Base-by-base conservation (phyloP, 2,113 vertebrate genomes). In the Leucopsar rothschildi region DNA sequence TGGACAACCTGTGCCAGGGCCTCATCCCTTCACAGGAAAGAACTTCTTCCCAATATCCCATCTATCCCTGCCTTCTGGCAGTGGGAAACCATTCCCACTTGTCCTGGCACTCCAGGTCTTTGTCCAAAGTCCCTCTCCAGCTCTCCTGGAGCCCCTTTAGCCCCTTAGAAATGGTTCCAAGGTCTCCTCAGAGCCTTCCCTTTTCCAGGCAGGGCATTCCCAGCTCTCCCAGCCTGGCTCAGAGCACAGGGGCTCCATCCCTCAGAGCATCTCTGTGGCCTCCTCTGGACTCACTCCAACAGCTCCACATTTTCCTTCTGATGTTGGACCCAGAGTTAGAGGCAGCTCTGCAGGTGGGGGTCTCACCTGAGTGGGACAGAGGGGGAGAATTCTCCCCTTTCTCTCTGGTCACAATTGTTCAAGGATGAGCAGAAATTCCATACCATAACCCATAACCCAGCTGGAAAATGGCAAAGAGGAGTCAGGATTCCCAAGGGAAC, bases 241-340 rank as follows among this genome's bases (percentile, higher is more conserved):
- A 72, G 6, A 8, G n/a, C n/a, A 31, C 35, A 27, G 39, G 66
- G 4, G 27, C 8, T 83, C 49, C 73, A 60, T 12, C 16, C 23
- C 15, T 49, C 0, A 0, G 10, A 85, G 1, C 4, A 63, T 21
- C 10, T 42, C 19, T 0, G 0, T 14, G 35, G 5, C 15, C 6
- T 85, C 52, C 57, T 92, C 40, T 61, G 40, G 33, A 13, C 2
- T 21, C 0, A 0, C 15, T 64, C 50, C 85, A 72, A 35, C 29
- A 80, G 35, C 14, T 57, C 35, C 57, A 15, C 6, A 5, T 49
- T 56, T 6, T 28, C 56, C 10, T 60, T 5, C 9, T 31, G 4
- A 3, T 70, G 35, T 7, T 57, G 2, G 23, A 37, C 11, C n/a
- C 56, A 6, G n/a, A 18, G 39, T 23, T 69, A 60, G 10, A 73